Conservation (phyloP, 1,140 invertebrate species). For the Agrilus planipennis region DNA sequence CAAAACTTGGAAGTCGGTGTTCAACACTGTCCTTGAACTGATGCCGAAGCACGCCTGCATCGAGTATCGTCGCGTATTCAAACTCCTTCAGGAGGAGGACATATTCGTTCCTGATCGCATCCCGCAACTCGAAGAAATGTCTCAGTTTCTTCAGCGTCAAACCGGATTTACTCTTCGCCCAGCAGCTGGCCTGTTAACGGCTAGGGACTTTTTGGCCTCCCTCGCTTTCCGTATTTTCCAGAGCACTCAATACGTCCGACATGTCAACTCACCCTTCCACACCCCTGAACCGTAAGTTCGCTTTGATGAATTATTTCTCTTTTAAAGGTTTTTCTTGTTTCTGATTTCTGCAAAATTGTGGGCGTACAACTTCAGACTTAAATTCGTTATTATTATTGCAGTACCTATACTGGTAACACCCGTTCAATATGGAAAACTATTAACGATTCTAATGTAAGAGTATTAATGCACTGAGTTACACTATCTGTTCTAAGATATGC, state of each 20-base stretch:
- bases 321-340: too few relatives aligned
- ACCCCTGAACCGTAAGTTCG: conserved; percentile 98
- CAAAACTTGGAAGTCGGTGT: conserved; percentile 86
- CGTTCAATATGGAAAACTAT: too few relatives aligned
- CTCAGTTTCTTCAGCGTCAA: conserved; percentile 74
- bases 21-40: conserved; percentile 73
- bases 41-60: conserved; percentile 88
- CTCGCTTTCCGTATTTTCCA: conserved; percentile 96
- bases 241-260: conserved; percentile 95
- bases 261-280: conserved; percentile 89
- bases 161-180: conserved; percentile 89
- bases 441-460: too few relatives aligned
- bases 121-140: conserved; percentile 92
- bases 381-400: too few relatives aligned
- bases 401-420: too few relatives aligned
- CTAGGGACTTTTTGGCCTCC: conserved; percentile 90
- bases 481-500: too few relatives aligned
- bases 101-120: conserved; percentile 80
- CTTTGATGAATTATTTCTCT: too few relatives aligned
- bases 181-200: conserved; percentile 84
- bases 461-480: too few relatives aligned
- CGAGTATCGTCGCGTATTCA: conserved; percentile 80
- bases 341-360: too few relatives aligned
- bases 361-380: too few relatives aligned
- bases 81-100: conserved; percentile 72